phyloP scores from a whole-genome alignment of 2,797 vertebrate genomes.

The Sternotherus odoratus region DNA sequence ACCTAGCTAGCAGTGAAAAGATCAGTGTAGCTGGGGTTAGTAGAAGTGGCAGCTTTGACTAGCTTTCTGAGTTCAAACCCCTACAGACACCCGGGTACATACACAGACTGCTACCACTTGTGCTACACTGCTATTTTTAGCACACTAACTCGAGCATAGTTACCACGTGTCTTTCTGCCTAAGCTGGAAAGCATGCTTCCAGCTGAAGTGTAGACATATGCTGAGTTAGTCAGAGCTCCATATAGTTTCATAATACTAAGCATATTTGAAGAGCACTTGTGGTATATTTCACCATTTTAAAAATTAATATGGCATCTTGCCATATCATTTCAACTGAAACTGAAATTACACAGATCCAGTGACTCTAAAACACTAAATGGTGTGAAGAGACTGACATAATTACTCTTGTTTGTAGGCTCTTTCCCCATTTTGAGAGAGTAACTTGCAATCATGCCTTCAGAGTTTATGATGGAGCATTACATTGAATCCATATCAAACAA shows the following conservation, averaged over 20 bases:
- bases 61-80: too few relatives aligned
- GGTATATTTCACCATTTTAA: constrained; percentile 57
- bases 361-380: not conserved
- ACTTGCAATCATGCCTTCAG: not conserved
- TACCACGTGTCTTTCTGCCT: too few relatives aligned
- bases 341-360: not conserved
- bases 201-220: too few relatives aligned
- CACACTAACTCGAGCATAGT: too few relatives aligned
- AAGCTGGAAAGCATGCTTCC: too few relatives aligned
- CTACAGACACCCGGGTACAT: too few relatives aligned
- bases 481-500: not conserved
- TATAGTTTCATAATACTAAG: constrained; percentile 34
- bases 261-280: constrained; percentile 33
- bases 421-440: not conserved
- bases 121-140: too few relatives aligned
- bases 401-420: not conserved
- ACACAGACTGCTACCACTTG: too few relatives aligned
- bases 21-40: too few relatives aligned
- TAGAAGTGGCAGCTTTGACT: too few relatives aligned
- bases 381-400: not conserved
- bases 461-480: not conserved
- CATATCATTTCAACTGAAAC: constrained; percentile 11
- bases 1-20: too few relatives aligned
- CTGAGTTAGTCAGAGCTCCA: not conserved
- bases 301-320: constrained; percentile 56